phyloP scores from a whole-genome alignment of 2,888 invertebrate species.

The Orthosia gracilis region DNA sequence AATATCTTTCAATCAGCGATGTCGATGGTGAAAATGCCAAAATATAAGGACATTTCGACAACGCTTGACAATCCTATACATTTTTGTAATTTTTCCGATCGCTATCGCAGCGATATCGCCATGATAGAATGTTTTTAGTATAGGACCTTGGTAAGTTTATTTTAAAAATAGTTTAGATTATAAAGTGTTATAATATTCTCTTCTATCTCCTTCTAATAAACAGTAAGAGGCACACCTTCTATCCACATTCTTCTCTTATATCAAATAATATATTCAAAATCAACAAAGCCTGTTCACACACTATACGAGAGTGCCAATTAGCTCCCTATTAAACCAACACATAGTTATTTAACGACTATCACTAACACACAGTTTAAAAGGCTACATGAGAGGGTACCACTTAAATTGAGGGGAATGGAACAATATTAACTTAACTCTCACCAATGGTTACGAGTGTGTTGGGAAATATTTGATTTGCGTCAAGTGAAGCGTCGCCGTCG shows the following conservation, averaged over 20 bases:
- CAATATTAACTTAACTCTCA: constrained; percentile 52
- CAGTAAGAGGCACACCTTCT: not conserved
- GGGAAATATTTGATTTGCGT: constrained; percentile 39
- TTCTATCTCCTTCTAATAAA: too few relatives aligned
- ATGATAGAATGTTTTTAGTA: too few relatives aligned
- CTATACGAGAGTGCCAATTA: constrained; percentile 10
- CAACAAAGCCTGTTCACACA: not conserved
- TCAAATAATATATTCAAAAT: constrained; percentile 12
- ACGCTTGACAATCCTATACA: too few relatives aligned
- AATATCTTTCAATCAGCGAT: too few relatives aligned
- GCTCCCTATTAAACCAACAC: constrained; percentile 18
- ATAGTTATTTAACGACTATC: constrained; percentile 25
- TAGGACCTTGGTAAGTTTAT: too few relatives aligned
- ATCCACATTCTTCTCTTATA: not conserved
- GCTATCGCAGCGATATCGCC: too few relatives aligned
- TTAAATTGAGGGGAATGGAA: constrained; percentile 15
- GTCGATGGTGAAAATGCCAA: too few relatives aligned
- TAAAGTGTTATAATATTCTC: not conserved
- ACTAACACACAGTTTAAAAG: constrained; percentile 35
- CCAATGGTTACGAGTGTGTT: constrained; percentile 29
- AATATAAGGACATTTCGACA: too few relatives aligned
- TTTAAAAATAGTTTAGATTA: too few relatives aligned
- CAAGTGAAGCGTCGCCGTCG: not conserved
- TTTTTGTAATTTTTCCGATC: too few relatives aligned
- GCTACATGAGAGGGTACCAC: constrained; percentile 14